A percentile compares a stretch with the other conserved stretches of the same genome.
phyloP scores from a whole-genome alignment of 2,888 invertebrate genomes.

The Drosophila gaucha region DNA sequence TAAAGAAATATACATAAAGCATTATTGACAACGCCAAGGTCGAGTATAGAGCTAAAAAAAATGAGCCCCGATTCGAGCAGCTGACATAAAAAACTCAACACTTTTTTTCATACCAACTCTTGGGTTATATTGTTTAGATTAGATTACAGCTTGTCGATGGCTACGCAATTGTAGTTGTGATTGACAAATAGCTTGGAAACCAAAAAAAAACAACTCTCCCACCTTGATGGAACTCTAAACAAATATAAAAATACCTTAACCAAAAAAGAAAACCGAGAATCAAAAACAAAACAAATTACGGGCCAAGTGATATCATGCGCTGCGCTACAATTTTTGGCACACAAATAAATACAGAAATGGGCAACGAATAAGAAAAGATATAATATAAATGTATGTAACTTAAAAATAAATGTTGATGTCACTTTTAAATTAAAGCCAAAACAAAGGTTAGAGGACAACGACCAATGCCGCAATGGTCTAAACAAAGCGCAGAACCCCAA shows the following conservation, averaged over 20 bases:
- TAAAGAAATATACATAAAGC: not conserved
- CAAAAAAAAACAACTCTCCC: not conserved
- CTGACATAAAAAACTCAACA: conserved; percentile 38
- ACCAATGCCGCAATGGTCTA: conserved; percentile 37
- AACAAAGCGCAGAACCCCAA: conserved; percentile 14
- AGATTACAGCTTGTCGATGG: no score
- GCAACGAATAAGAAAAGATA: conserved; percentile 34
- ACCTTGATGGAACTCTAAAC: conserved; percentile 36
- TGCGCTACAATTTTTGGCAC: conserved; percentile 56
- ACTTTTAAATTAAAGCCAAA: conserved; percentile 54
- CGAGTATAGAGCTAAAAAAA: conserved; percentile 7
- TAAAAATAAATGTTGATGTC: conserved; percentile 80
- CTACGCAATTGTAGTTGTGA: conserved; percentile 27
- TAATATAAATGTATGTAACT: conserved; percentile 49
- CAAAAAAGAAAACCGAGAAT: conserved; percentile 15
- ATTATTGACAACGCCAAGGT: conserved; percentile 28
- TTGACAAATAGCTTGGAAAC: conserved; percentile 26
- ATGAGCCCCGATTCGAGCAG: conserved; percentile 21
- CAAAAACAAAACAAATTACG: conserved; percentile 60
- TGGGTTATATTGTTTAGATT: conserved; percentile 42
- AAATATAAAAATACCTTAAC: conserved; percentile 12
- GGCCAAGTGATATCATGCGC: conserved; percentile 68
- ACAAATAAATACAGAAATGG: conserved; percentile 66
- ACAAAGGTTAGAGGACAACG: conserved; percentile 79
- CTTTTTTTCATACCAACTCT: conserved; percentile 21